Evolutionary conservation across 2,797 vertebrate species (phyloP).

Genomic region (Poecile montanus): DNA sequence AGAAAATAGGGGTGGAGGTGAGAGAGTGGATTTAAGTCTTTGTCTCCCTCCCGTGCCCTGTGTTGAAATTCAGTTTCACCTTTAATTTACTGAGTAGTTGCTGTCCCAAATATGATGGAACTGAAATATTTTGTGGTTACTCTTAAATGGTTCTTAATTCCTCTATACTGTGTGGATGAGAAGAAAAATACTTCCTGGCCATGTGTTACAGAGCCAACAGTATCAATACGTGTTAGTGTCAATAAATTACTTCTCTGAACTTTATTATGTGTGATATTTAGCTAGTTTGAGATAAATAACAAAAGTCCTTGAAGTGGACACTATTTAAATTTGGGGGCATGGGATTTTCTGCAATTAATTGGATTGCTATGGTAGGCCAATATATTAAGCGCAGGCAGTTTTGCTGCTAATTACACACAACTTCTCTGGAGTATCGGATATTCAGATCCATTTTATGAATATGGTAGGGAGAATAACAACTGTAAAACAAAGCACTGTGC

Average conservation of each 20-base stretch:
- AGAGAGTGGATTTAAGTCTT: constrained; percentile 7
- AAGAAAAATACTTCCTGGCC: background rate
- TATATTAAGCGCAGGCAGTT: constrained; percentile 76
- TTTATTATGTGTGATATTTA: constrained; percentile 36
- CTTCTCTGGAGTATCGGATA: constrained; percentile 80
- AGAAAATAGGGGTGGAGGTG: background rate
- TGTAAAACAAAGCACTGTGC: constrained; percentile 90
- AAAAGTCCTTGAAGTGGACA: constrained; percentile 67
- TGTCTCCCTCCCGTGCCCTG: background rate
- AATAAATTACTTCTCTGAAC: constrained; percentile 35
- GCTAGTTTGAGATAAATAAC: constrained; percentile 32
- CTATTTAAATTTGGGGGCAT: constrained; percentile 63
- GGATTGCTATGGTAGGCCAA: constrained; percentile 70
- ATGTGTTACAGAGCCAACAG: background rate
- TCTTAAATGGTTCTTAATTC: background rate
- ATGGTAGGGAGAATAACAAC: constrained; percentile 84
- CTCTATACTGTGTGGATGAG: background rate
- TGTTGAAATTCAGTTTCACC: background rate
- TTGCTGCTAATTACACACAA: constrained; percentile 80
- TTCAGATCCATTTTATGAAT: constrained; percentile 83
- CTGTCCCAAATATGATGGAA: background rate
- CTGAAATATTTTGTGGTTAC: background rate
- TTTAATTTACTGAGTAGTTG: background rate
- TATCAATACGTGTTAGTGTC: constrained; percentile 12
- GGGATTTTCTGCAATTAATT: constrained; percentile 73